Evolutionary conservation across 2,888 invertebrate species (phyloP), one percentile per base, ranked within the genome.

Genomic region (Taenaris catops): DNA sequence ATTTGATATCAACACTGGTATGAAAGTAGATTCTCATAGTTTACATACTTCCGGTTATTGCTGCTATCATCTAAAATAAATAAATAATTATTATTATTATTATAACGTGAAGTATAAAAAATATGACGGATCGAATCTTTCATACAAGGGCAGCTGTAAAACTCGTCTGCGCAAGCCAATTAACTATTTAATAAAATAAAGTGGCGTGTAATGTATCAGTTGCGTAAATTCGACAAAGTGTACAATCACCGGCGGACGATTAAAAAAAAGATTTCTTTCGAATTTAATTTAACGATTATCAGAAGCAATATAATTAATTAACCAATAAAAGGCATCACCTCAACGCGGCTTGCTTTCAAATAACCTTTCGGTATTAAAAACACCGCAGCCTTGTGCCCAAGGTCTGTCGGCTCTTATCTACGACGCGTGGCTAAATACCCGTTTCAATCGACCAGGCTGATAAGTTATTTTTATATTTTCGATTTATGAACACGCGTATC

Each of bases 341-440:
- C 14, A 25, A 24, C 8, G 18, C 32, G 32, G 32, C 24, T 32
- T 28, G 38, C 42, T 35, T 38, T 42, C 39, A 27, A 39, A 27
- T 39, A 42, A 39, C 42, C 42, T 42, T 37, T 39, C 34, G 20
- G 36, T 24, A 25, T 37, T 29, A 41, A 41, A 41, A 41, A 41
- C 41, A 18, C 10, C 27, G 32, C 39, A 39, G 46, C 47, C 46
- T 55, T 55, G 55, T 51, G 53, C 49, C 51, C 49, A 32, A 49
- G 47, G 48, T 47, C 41, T 27, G 33, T 6, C 10, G 27, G 18
- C 38, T 39, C 35, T 40, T 44, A 46, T 38, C 42, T 21, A 23
- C 33, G 8, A 31, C 21, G 28, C 37, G 33, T 29, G 21, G 33
- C 27, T 37, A 33, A 41, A 41, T 38, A 41, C 33, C 25, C 10